phyloP scores from a whole-genome alignment of 2,797 vertebrate species.

The Rhodeus uyekii region DNA sequence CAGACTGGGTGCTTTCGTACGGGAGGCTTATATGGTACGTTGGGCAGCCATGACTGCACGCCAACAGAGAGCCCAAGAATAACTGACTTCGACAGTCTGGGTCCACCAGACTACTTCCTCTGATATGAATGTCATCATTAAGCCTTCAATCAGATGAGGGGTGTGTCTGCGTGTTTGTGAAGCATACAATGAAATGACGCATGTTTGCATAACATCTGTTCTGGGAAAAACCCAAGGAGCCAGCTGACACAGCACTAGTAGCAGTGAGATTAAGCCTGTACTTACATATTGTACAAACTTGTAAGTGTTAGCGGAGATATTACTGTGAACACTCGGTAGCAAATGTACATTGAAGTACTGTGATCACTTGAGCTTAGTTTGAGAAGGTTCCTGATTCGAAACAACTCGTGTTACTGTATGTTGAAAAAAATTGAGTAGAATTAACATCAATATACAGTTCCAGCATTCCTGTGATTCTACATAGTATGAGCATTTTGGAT shows the following conservation, averaged over 20 bases:
- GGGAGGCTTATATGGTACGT: conserved; percentile 30
- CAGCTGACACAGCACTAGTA: neutral
- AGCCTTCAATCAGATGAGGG: conserved; percentile 22
- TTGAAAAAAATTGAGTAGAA: neutral
- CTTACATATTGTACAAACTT: too few species aligned
- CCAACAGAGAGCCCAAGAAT: conserved; percentile 55
- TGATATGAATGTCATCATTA: conserved; percentile 26
- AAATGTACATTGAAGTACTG: neutral
- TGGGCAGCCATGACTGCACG: conserved; percentile 51
- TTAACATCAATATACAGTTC: too few species aligned
- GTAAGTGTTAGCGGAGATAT: neutral
- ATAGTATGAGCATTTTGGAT: neutral
- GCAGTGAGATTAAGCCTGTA: neutral
- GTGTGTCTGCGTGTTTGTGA: neutral
- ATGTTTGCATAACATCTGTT: neutral
- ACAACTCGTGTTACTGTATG: neutral
- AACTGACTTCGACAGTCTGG: conserved; percentile 12
- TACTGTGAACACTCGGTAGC: neutral
- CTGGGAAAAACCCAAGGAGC: neutral
- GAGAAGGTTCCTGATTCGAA: neutral
- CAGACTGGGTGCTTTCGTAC: conserved; percentile 52
- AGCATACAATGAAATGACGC: conserved; percentile 10
- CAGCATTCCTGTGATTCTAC: neutral
- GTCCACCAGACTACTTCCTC: neutral
- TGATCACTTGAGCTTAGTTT: neutral